phyloP scores from a whole-genome alignment of 2,888 invertebrate species.

The Terebella lapidaria region DNA sequence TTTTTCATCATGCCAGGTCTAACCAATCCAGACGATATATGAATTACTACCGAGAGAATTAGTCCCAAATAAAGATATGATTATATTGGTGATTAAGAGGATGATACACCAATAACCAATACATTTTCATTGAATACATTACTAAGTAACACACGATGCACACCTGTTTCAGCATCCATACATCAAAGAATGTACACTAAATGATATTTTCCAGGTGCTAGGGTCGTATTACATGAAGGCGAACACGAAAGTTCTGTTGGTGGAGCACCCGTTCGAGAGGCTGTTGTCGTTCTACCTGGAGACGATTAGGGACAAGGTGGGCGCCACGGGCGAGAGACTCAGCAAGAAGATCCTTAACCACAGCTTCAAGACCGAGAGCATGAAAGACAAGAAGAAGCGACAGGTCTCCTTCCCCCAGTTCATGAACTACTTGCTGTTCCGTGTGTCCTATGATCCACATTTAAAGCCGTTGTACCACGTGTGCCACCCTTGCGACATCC shows the following conservation, averaged over 20 bases:
- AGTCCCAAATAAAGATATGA: no score
- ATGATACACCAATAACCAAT: not conserved
- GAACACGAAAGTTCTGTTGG: not conserved
- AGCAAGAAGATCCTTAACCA: not conserved
- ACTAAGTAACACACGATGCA: no score
- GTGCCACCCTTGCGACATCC: constrained; percentile 2
- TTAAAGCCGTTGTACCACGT: not conserved
- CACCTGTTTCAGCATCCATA: no score
- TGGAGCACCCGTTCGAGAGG: constrained; percentile 2
- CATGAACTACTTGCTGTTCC: constrained; percentile 1
- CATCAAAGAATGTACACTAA: not conserved
- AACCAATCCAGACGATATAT: no score
- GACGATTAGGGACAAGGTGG: not conserved
- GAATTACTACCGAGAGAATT: no score
- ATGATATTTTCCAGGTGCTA: not conserved
- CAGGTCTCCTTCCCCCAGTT: not conserved
- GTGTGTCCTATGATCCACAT: not conserved
- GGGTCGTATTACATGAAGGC: not conserved
- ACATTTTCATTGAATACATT: no score
- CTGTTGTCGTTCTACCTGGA: constrained; percentile 4
- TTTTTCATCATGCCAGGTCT: no score
- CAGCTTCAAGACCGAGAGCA: not conserved
- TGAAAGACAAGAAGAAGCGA: not conserved
- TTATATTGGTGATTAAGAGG: no score
- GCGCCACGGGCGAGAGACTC: not conserved